Evolutionary conservation across 1,140 invertebrate genomes (phyloP).

Genomic region (Sitobion miscanthi): DNA sequence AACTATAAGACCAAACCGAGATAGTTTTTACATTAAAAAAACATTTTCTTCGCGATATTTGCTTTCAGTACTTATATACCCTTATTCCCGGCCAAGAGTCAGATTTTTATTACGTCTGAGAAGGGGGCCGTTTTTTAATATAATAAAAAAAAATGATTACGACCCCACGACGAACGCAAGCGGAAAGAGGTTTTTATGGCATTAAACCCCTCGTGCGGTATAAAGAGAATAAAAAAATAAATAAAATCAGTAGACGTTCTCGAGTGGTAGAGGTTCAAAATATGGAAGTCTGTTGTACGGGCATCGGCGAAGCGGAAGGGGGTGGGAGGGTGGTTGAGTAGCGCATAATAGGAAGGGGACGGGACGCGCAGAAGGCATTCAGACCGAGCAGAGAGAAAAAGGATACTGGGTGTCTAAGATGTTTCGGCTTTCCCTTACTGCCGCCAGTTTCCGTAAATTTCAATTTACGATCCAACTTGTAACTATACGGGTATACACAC

Average conservation of each 20-base stretch:
- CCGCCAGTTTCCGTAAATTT: slow-evolving; percentile 53
- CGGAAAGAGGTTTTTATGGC: slow-evolving; percentile 51
- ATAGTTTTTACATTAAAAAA: slow-evolving; percentile 49
- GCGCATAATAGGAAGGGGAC: neutral
- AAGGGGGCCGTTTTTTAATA: slow-evolving; percentile 19
- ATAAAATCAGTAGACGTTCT: slow-evolving; percentile 28
- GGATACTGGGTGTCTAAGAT: slow-evolving; percentile 53
- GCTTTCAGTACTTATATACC: neutral
- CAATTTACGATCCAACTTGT: slow-evolving; percentile 55
- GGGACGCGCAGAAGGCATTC: neutral
- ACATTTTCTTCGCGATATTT: slow-evolving; percentile 48
- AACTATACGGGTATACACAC: neutral
- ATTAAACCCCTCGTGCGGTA: slow-evolving; percentile 11
- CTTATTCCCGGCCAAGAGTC: neutral
- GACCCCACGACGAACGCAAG: slow-evolving; percentile 10
- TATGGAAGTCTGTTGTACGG: slow-evolving; percentile 15
- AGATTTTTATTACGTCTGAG: slow-evolving; percentile 25
- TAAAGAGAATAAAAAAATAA: neutral
- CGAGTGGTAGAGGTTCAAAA: slow-evolving; percentile 42
- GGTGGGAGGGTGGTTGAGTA: neutral
- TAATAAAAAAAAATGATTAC: slow-evolving; percentile 13
- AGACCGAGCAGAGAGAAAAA: neutral
- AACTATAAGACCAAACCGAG: neutral
- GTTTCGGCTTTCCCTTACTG: slow-evolving; percentile 17
- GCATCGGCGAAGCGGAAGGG: neutral